phyloP scores from a whole-genome alignment of 1,140 invertebrate species.

The Mercenaria mercenaria region DNA sequence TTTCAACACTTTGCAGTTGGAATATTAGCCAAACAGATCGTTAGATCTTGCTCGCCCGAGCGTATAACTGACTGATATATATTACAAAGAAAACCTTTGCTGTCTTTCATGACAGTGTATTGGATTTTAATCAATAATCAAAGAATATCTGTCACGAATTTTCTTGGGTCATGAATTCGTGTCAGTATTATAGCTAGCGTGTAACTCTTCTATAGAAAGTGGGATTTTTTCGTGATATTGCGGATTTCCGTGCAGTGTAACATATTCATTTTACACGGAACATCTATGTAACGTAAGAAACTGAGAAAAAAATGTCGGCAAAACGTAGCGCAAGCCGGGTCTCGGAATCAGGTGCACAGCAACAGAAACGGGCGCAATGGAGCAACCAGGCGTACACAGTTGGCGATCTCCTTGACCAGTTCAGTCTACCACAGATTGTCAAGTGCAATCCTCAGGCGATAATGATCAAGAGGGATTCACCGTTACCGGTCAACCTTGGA shows the following conservation, averaged over 20 bases:
- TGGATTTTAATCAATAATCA: constrained; percentile 2
- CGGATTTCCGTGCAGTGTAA: background rate
- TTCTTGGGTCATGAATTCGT: background rate
- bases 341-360: constrained; percentile 13
- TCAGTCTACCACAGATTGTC: constrained; percentile 68
- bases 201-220: background rate
- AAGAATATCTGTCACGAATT: background rate
- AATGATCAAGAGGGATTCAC: constrained; percentile 53
- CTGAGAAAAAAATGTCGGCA: constrained; percentile 38
- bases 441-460: constrained; percentile 66
- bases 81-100: background rate
- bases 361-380: constrained; percentile 66
- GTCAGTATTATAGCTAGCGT: background rate
- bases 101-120: background rate
- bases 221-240: background rate
- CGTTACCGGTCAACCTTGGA: constrained; percentile 69
- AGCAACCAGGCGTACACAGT: constrained; percentile 67
- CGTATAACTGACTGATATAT: background rate
- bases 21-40: background rate
- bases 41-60: background rate
- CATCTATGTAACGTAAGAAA: background rate
- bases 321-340: constrained; percentile 35
- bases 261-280: background rate
- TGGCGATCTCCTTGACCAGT: constrained; percentile 63
- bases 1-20: constrained; percentile 9